Evolutionary conservation across 2,888 invertebrate genomes (phyloP), one percentile per base, ranked within the genome.

Genomic region (Cataglyphis livida): DNA sequence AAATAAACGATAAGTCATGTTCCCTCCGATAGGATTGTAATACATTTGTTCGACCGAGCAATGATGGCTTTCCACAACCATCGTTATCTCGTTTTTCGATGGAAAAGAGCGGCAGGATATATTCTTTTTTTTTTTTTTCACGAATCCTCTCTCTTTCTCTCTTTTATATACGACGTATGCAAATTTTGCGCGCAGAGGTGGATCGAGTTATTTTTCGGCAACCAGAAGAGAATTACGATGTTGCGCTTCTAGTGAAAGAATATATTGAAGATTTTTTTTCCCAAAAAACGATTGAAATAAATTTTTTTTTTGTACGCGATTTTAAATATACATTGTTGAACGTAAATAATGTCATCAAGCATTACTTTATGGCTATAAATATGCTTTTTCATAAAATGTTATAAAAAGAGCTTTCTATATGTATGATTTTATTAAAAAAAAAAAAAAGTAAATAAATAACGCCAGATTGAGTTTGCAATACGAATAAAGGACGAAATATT

Each of bases 21-120:
- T n/a, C n/a, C 7, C n/a, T 41, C 25, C 12, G 15, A 38, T 18
- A 44, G 59, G 35, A 78, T 59, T 70, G 59, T 76, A 44, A 70
- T 78, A 78, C 28, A 59, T 78, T 78, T 59, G 76, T 57, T 28
- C 48, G 28, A 5, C 9, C 21, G 21, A n/a, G n/a, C 15, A 38
- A 59, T 44, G 78, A 78, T 21, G 70, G 44, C 21, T 59, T 44
- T 44, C 44, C 68, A 25, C 10, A 12, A 57, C 15, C 57, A 10
- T 57, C 44, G 68, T 68, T 68, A 68, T 78, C 57, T 68, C 32
- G 68, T 68, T 68, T 65, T 44, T 78, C n/a, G 15, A 18, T 65
- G 75, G 35, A 25, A 38, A 51, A 57, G 54, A 75, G 12, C 12
- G 12, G 21, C 54, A 3, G 32, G 32, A 21, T 68, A 21, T 68